These are phyloP conservation scores for Spizaetus ornatus DNA, from an alignment of 2,113 vertebrate species.

Conservation along the genomic window DNA sequence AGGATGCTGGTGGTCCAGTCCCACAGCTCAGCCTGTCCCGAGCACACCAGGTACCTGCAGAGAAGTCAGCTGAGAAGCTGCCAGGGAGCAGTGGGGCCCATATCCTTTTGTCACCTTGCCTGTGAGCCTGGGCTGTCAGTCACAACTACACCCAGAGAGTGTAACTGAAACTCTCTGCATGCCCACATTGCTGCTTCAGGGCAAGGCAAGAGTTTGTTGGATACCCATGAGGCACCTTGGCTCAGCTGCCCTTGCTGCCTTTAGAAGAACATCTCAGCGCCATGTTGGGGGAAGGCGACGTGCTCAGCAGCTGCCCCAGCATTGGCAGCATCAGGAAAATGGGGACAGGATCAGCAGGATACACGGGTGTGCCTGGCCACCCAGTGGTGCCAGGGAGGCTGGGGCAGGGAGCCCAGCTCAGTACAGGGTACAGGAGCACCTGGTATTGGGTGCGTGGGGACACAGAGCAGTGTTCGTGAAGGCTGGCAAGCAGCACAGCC, in stretches of 20 bases:
- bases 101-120: neutral
- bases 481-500: neutral
- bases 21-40: conserved; percentile 87
- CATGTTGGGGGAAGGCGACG: accelerated
- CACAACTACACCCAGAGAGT: neutral
- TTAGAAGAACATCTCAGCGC: neutral
- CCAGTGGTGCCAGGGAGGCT: accelerated
- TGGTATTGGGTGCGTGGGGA: neutral
- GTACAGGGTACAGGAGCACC: neutral
- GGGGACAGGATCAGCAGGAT: neutral
- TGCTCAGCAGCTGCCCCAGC: neutral
- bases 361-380: accelerated
- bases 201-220: neutral
- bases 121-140: neutral
- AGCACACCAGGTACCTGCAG: conserved; percentile 85
- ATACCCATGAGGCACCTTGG: neutral
- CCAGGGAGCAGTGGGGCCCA: neutral
- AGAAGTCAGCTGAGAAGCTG: neutral
- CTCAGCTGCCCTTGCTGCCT: neutral
- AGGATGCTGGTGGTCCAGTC: conserved; percentile 94
- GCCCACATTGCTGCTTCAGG: neutral
- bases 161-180: neutral
- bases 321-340: neutral
- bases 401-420: neutral
- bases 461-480: neutral